Evolutionary conservation across 2,888 invertebrate genomes (phyloP).

Genomic region (Chesias legatella): DNA sequence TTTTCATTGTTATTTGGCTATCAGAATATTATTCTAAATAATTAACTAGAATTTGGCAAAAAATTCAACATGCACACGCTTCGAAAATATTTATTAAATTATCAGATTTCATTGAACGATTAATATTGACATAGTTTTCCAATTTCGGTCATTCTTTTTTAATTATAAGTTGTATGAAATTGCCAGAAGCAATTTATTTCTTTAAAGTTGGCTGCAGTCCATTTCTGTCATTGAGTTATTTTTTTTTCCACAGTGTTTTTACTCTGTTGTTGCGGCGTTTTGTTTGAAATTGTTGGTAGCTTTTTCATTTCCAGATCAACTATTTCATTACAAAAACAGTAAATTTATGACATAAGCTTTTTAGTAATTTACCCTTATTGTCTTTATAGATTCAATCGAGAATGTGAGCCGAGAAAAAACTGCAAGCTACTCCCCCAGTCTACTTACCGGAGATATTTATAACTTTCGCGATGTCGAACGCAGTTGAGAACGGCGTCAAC

Average conservation of each 20-base stretch:
- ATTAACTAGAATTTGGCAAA: too few species aligned
- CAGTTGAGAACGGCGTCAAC: conserved; percentile 59
- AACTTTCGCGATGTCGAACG: conserved; percentile 53
- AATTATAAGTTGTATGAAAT: too few species aligned
- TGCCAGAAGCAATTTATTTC: conserved; percentile 2
- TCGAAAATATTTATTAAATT: too few species aligned
- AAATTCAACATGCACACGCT: too few species aligned
- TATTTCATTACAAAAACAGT: too few species aligned
- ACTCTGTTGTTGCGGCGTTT: conserved; percentile 21
- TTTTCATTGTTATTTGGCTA: not conserved
- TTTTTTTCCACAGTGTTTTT: conserved; percentile 1
- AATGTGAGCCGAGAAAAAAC: conserved; percentile 44
- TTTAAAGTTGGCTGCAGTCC: conserved; percentile 15
- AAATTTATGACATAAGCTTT: too few species aligned
- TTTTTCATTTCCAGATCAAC: too few species aligned
- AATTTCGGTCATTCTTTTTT: too few species aligned
- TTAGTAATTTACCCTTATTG: conserved; percentile 8
- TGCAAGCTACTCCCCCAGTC: conserved; percentile 15
- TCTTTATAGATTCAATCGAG: conserved; percentile 50
- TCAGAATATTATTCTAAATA: too few species aligned
- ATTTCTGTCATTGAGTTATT: conserved; percentile 17
- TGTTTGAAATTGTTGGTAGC: conserved; percentile 21
- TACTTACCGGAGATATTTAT: conserved; percentile 20
- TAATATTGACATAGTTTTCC: too few species aligned
- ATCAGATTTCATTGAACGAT: too few species aligned